phyloP scores from a whole-genome alignment of 2,888 invertebrate genomes.

The Eulithis testata region DNA sequence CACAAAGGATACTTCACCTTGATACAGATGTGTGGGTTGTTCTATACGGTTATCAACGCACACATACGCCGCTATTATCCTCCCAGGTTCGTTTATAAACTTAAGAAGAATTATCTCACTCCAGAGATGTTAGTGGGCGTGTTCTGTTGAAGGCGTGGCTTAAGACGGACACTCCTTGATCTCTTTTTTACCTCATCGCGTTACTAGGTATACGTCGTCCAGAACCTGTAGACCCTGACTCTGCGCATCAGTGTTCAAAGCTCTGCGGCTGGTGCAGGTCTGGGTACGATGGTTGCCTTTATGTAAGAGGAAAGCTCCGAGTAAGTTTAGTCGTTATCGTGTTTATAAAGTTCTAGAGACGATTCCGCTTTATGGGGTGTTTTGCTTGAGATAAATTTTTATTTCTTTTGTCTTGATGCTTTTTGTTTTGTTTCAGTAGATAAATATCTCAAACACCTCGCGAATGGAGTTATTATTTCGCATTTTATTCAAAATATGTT shows the following conservation, averaged over 20 bases:
- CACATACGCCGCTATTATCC: conserved; percentile 36
- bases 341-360: conserved; percentile 83
- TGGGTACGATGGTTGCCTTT: conserved; percentile 64
- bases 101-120: conserved; percentile 72
- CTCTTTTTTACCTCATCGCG: conserved; percentile 79
- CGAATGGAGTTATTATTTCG: conserved; percentile 18
- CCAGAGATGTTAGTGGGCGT: conserved; percentile 75
- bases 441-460: conserved; percentile 43
- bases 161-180: conserved; percentile 80
- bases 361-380: conserved; percentile 83
- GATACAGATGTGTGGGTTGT: conserved; percentile 41
- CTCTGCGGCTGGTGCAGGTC: conserved; percentile 33
- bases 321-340: conserved; percentile 83
- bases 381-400: conserved; percentile 81
- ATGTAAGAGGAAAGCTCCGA: conserved; percentile 77
- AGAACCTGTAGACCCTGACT: conserved; percentile 61
- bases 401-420: conserved; percentile 74
- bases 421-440: conserved; percentile 61
- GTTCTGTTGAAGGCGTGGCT: conserved; percentile 71
- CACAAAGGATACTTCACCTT: background rate
- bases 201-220: conserved; percentile 74
- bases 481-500: conserved; percentile 3
- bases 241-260: conserved; percentile 45
- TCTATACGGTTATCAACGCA: conserved; percentile 20
- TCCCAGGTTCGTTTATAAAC: conserved; percentile 51